Base-by-base conservation (phyloP, 2,797 vertebrate species). In the Sebastes baramenuke region DNA sequence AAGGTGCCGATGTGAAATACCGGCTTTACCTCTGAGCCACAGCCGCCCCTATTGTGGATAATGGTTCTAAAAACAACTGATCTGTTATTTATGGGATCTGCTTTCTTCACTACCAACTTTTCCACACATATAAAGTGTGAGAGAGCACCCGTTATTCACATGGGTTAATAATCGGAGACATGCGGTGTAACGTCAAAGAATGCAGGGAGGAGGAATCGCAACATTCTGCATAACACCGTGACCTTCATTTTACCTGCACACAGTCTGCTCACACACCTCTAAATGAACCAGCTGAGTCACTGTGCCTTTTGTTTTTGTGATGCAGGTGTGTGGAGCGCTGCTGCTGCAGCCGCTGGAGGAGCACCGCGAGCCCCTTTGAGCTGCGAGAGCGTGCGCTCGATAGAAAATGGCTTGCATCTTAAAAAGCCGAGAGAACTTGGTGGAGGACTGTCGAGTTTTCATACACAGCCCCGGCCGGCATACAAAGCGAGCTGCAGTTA, bases 401-500 rank as follows among this genome's bases (percentile, higher is more conserved):
- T 73, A 79, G 55, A 72, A 72, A 69, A 72, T 60, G 34, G 56
- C 65, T 78, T 86, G 79, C 84, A 87, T 90, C 77, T 87, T 89
- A 86, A 90, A 77, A 73, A 85, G 76, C 75, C 11, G 25, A 29
- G 71, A 74, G 79, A 79, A 87, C 80, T 85, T 72, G 36, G 58
- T n/a, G 38, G 77, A 86, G 83, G 73, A 81, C 80, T 79, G 90
- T 80, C 6, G 38, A 65, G 66, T 34, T 82, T 82, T 79, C 80
- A 75, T 10, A 56, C 67, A 56, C 72, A 34, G 72, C 70, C 7
- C 2, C 8, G 1, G 91, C 2, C 9, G 1, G 91, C 85, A 87
- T 87, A 85, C 90, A 89, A 86, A 91, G 38, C 22, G 32, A n/a
- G 79, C 80, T 64, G 38, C 62, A 82, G 76, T 84, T 94, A 92